Base-by-base conservation (phyloP, 2,888 invertebrate species). In the Apotomis capreana region DNA sequence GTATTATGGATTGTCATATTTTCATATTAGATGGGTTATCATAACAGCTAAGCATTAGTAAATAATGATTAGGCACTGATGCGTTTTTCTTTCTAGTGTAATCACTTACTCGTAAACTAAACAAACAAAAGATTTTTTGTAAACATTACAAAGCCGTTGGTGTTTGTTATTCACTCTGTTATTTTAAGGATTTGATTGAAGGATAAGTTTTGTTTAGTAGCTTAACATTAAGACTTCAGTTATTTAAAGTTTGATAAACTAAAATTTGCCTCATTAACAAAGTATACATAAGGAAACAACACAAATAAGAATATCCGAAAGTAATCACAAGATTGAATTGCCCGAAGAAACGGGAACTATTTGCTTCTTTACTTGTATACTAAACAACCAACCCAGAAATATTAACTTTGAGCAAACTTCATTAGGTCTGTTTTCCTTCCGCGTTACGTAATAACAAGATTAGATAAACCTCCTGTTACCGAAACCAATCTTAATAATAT, bases 341-440 rank as follows among this genome's bases (percentile, higher is more conserved):
- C 5, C 52, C 51, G 52, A 36, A 51, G 49, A 51, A 51, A 62
- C n/a, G n/a, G 15, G 52, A 37, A 40, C 13, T 63, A 8, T 9
- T 63, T 40, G 13, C 40, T 40, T 54, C 52, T 40, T 63, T 63
- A 52, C 36, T 54, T 54, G 0, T n/a, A 54, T n/a, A 54, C 40
- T 63, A 5, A 52, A 52, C 12, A 8, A 8, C 36, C 37, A 10
- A 10, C 36, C 12, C 3, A n/a, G n/a, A 55, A 10, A 55, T 10
- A 26, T 55, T 26, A 15, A 15, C 26, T 9, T 26, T 26, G 5
- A 4, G 49, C 9, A 26, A 55, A 8, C 26, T 55, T 55, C 55
- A 55, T 26, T 55, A 55, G 55, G 55, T 4, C 3, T 10, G 15
- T 55, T 55, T 55, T 55, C 26, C 26, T 10, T 26, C 55, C 26